Conservation (phyloP, 1,140 invertebrate species). For the Lasioglossum albipes region DNA sequence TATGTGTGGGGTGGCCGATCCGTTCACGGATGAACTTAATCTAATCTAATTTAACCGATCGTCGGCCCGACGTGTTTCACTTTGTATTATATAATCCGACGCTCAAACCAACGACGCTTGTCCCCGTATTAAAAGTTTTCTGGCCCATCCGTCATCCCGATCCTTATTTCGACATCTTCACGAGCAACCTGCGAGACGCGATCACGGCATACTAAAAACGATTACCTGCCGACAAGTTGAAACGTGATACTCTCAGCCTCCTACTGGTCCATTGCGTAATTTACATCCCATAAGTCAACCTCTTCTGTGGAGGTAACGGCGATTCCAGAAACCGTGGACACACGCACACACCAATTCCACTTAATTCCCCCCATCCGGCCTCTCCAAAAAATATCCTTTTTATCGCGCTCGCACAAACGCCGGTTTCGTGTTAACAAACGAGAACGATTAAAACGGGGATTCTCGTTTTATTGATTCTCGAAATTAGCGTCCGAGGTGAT, state of each 20-base stretch:
- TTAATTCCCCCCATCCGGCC: background rate
- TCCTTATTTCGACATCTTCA: slow-evolving; percentile 52
- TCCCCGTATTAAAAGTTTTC: slow-evolving; percentile 20
- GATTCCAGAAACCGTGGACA: slow-evolving; percentile 33
- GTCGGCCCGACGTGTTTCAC: slow-evolving; percentile 5
- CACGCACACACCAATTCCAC: background rate
- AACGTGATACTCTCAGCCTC: slow-evolving; percentile 56
- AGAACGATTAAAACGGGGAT: too few relatives aligned
- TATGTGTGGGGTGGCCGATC: background rate
- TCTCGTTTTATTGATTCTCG: too few relatives aligned
- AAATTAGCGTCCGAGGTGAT: too few relatives aligned
- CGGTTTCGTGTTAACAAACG: too few relatives aligned
- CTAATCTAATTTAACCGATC: slow-evolving; percentile 33
- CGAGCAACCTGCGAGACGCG: slow-evolving; percentile 47
- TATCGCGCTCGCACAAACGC: background rate
- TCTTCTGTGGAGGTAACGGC: slow-evolving; percentile 5
- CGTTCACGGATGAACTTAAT: background rate
- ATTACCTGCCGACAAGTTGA: slow-evolving; percentile 59
- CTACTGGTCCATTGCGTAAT: slow-evolving; percentile 60
- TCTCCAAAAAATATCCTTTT: background rate
- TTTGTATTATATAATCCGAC: slow-evolving; percentile 15
- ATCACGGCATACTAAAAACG: slow-evolving; percentile 53
- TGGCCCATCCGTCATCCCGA: slow-evolving; percentile 34
- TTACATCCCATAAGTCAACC: slow-evolving; percentile 52
- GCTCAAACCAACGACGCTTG: background rate